Evolutionary conservation across 35 echinoderm and acorn worm genomes (phyloP).

Genomic region (Patiria miniata): DNA sequence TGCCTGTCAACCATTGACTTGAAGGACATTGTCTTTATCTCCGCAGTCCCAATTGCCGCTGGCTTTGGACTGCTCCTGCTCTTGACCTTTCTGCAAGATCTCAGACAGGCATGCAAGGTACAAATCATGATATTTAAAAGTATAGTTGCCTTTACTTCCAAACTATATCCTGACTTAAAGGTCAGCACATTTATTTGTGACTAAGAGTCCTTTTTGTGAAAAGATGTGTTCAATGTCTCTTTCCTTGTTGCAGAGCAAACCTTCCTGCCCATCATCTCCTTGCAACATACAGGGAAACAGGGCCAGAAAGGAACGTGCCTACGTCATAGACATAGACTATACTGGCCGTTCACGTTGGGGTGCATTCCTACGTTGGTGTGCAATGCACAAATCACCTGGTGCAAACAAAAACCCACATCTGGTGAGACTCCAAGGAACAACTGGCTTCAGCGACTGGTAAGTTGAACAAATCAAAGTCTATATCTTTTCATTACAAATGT

Average conservation of each 20-base stretch:
- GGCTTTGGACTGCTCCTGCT: conserved; percentile 13
- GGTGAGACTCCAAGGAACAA: conserved; percentile 11
- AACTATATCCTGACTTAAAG: too few species aligned
- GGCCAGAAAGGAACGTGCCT: not conserved
- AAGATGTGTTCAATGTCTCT: not conserved
- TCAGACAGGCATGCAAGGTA: conserved; percentile 6
- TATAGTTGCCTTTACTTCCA: too few species aligned
- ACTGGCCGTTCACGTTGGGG: not conserved
- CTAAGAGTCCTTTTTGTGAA: not conserved
- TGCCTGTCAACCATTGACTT: conserved; percentile 3
- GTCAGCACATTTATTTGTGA: not conserved
- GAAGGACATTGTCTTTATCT: not conserved
- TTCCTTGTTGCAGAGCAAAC: not conserved
- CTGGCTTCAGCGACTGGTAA: not conserved
- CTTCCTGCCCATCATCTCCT: not conserved
- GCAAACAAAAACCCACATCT: not conserved
- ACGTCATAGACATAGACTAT: not conserved
- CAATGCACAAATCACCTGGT: not conserved
- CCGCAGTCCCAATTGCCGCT: conserved; percentile 6
- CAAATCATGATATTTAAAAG: not conserved
- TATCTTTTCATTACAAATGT: too few species aligned
- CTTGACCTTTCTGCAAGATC: conserved; percentile 25
- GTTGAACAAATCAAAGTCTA: not conserved
- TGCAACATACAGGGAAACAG: not conserved
- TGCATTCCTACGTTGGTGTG: not conserved